Conservation (phyloP, 2,888 invertebrate genomes). For the Dicycla oo region DNA sequence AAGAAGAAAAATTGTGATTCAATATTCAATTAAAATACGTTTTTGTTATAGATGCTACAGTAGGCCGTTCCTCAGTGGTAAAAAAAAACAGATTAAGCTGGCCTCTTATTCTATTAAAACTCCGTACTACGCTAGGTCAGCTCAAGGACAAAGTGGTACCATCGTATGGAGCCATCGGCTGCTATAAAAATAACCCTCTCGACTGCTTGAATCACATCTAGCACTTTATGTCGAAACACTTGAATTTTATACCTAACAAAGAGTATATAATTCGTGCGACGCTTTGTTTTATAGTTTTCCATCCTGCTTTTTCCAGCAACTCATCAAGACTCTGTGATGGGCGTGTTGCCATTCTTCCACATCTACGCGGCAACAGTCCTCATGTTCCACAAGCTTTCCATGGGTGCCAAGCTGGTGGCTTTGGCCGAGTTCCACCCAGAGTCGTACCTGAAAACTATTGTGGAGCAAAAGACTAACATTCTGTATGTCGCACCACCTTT, state of each 20-base stretch:
- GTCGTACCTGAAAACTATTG: conserved; percentile 91
- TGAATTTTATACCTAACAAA: too few relatives aligned
- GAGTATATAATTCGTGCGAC: too few relatives aligned
- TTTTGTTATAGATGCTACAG: neutral
- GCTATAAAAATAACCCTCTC: too few relatives aligned
- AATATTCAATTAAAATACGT: neutral
- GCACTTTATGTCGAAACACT: neutral
- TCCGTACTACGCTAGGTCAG: neutral
- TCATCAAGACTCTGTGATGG: conserved; percentile 91
- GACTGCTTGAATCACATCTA: neutral
- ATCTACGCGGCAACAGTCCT: conserved; percentile 93
- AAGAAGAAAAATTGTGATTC: neutral
- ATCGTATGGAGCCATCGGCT: neutral
- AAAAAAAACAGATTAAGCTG: neutral
- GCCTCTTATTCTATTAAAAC: neutral
- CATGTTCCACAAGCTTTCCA: conserved; percentile 91
- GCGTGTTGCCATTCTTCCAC: conserved; percentile 95
- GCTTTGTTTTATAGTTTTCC: neutral
- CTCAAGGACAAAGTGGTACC: neutral
- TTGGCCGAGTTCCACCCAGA: conserved; percentile 94
- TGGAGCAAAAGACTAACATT: conserved; percentile 91
- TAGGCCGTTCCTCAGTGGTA: neutral
- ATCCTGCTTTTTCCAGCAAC: conserved; percentile 76
- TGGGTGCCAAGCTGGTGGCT: conserved; percentile 92
- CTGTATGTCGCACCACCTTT: conserved; percentile 95